phyloP scores from a whole-genome alignment of 2,888 invertebrate species.

The Clusia tigrina region DNA sequence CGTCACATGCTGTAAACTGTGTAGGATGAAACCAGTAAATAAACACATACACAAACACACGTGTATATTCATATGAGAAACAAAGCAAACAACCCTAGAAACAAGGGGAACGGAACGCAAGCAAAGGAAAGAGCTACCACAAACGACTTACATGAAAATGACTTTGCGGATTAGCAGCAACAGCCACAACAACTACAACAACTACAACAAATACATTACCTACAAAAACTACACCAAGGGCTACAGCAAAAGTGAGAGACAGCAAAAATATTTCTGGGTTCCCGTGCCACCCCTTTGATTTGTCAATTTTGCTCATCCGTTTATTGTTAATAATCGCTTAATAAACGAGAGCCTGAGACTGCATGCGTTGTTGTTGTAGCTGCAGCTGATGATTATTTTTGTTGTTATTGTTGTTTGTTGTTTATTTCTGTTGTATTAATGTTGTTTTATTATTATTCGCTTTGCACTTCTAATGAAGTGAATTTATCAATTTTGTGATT shows the following conservation, averaged over 20 bases:
- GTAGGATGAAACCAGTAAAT: background rate
- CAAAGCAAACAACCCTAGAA: conserved; percentile 10
- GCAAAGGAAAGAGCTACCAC: no score
- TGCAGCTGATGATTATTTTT: background rate
- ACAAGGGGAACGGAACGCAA: no score
- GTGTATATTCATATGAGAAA: background rate
- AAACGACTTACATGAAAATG: conserved; percentile 39
- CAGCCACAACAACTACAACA: no score
- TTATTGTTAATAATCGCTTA: conserved; percentile 61
- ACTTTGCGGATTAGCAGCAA: conserved; percentile 56
- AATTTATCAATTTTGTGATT: no score
- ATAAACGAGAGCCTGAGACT: conserved; percentile 49
- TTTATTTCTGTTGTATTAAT: background rate
- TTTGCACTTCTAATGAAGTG: no score
- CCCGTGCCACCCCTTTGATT: no score
- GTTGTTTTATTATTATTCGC: conserved; percentile 11
- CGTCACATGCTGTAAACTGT: conserved; percentile 48
- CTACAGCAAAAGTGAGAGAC: no score
- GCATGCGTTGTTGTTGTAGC: background rate
- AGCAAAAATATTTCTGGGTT: no score
- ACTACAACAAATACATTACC: no score
- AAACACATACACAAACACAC: background rate
- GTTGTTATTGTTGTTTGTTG: background rate
- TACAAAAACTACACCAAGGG: no score
- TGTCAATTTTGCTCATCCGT: conserved; percentile 38